Conservation (phyloP, 2,888 invertebrate genomes). For the Sarcophaga carnaria region DNA sequence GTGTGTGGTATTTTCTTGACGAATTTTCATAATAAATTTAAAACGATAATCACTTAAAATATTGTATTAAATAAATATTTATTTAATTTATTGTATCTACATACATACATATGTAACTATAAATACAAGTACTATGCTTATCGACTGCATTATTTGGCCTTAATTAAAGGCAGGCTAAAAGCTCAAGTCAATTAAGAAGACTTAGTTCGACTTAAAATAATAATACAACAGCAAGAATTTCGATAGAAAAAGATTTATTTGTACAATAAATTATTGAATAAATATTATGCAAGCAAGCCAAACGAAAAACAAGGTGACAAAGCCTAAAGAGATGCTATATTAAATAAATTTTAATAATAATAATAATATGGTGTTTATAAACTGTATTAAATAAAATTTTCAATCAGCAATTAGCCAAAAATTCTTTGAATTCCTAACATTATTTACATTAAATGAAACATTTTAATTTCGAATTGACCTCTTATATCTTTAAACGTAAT, state of each 20-base stretch:
- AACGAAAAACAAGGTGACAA: background rate
- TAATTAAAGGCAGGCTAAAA: background rate
- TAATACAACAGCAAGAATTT: background rate
- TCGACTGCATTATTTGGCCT: background rate
- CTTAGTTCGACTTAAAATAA: background rate
- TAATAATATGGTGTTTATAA: background rate
- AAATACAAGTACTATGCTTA: background rate
- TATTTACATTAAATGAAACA: too few relatives aligned
- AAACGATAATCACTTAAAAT: background rate
- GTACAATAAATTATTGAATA: background rate
- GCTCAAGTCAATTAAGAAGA: background rate
- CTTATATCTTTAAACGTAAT: too few relatives aligned
- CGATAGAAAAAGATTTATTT: background rate
- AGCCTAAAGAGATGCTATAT: background rate
- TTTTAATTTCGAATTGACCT: too few relatives aligned
- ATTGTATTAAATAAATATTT: background rate
- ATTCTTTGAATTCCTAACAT: too few relatives aligned
- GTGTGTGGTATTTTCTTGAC: background rate
- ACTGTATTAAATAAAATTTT: background rate
- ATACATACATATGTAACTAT: background rate
- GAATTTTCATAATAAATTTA: background rate
- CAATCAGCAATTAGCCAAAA: too few relatives aligned
- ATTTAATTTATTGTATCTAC: background rate
- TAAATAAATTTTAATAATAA: background rate
- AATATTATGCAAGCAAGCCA: background rate